These are phyloP conservation scores for Hyles lineata DNA, from an alignment of 2,888 invertebrate species.

Conservation along the genomic window DNA sequence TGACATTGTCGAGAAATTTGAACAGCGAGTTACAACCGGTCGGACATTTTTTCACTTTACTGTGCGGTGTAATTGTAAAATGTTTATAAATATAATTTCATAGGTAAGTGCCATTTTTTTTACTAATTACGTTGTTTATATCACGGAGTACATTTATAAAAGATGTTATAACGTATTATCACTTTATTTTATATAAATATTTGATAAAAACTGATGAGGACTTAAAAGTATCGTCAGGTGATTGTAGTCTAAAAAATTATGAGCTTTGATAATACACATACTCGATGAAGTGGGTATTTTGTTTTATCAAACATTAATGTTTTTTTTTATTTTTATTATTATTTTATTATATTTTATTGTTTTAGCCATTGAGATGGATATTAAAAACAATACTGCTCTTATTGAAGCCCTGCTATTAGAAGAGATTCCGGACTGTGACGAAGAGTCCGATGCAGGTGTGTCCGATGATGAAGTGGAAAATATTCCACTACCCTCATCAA, in stretches of 20 bases:
- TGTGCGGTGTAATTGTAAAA: constrained; percentile 30
- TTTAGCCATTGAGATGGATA: constrained; percentile 28
- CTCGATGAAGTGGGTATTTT: constrained; percentile 35
- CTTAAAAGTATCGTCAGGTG: constrained; percentile 35
- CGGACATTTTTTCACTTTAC: constrained; percentile 24
- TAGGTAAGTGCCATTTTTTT: constrained; percentile 35
- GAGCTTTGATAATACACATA: constrained; percentile 30
- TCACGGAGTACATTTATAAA: constrained; percentile 33
- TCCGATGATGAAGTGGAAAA: constrained; percentile 43
- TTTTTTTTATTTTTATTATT: constrained; percentile 32
- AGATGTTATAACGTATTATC: constrained; percentile 34
- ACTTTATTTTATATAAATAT: constrained; percentile 36
- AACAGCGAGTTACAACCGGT: background rate
- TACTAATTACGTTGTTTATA: constrained; percentile 35
- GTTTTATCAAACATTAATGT: constrained; percentile 33
- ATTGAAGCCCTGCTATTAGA: constrained; percentile 42
- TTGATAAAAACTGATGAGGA: constrained; percentile 33
- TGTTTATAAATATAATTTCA: constrained; percentile 36
- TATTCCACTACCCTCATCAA: constrained; percentile 42
- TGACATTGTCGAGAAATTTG: constrained; percentile 9
- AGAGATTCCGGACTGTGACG: constrained; percentile 42
- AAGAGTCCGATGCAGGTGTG: constrained; percentile 41
- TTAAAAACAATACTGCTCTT: constrained; percentile 39
- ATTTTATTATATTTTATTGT: constrained; percentile 33
- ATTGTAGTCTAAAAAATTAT: constrained; percentile 31